These are phyloP conservation scores for Pocillopora grandis DNA, from an alignment of 92 coral and sea anemone species.

Conservation along the genomic window DNA sequence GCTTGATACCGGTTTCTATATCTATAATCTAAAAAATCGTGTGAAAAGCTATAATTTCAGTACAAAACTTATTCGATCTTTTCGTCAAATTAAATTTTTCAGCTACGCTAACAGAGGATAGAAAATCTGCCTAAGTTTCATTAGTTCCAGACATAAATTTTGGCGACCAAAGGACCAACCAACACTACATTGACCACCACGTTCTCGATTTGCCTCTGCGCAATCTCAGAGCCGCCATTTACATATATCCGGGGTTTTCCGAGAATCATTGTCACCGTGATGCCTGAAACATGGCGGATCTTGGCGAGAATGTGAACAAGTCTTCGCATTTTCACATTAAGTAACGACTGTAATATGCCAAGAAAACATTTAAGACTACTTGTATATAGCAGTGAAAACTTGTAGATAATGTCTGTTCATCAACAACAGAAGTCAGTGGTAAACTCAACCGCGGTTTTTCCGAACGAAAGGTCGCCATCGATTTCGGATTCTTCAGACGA, in stretches of 20 bases:
- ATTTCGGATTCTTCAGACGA: constrained; percentile 98
- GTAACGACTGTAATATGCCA: constrained; percentile 69
- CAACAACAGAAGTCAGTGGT: constrained; percentile 77
- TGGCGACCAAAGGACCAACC: too few species aligned
- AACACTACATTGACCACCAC: neutral
- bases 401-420: constrained; percentile 71
- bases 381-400: constrained; percentile 22
- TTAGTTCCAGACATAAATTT: too few species aligned
- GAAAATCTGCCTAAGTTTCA: too few species aligned
- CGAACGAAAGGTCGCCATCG: constrained; percentile 97
- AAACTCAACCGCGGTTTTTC: constrained; percentile 81
- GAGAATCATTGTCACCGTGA: constrained; percentile 83
- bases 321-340: constrained; percentile 60
- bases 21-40: too few species aligned
- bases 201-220: constrained; percentile 42
- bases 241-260: constrained; percentile 97
- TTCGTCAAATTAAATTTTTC: too few species aligned
- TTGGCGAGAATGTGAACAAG: constrained; percentile 62
- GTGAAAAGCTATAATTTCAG: too few species aligned
- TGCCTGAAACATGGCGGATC: constrained; percentile 84
- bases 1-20: too few species aligned
- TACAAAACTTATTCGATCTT: too few species aligned
- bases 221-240: constrained; percentile 75
- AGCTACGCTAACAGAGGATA: too few species aligned
- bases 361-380: constrained; percentile 22